Base-by-base conservation (phyloP, 2,888 invertebrate genomes). In the Rhogogaster chlorosoma region DNA sequence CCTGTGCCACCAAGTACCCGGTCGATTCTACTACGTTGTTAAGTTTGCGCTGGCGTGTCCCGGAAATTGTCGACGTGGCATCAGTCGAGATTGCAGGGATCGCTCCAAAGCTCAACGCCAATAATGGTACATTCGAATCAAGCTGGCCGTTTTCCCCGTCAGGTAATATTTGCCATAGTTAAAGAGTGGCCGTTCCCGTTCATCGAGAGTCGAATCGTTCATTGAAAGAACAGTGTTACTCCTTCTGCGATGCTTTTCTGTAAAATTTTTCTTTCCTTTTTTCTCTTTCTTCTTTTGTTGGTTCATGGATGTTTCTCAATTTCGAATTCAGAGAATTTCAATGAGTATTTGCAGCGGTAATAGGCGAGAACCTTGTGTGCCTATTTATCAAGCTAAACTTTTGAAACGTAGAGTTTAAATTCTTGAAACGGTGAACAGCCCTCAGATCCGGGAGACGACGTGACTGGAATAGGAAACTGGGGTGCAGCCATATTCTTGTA, bases 21-120 rank as follows among this genome's bases (percentile, higher is more conserved):
- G 49, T 49, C 77, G 77, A 77, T 77, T 49, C 77, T 77, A 45
- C 73, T 42, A 67, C 77, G 53, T 53, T 77, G 80, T 80, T 38
- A 80, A 80, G 80, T 80, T 80, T 80, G 80, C 80, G 57, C 80
- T 80, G 45, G 67, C 67, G 67, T 77, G 80, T 80, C 80, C 80
- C 80, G 80, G 80, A 80, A 80, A 80, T 80, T 80, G 80, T 80
- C 80, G 80, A 80, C 80, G 36, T 61, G 61, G 57, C 57, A 38
- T 42, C 71, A 80, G 57, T 38, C 22, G 61, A 61, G 77, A 77
- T 77, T 77, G 77, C 77, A 77, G 26, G 77, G 32, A 45, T 49
- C 77, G 53, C 29, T 15, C 10, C n/a, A 42, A 73, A 6, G 10
- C 42, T 73, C 73, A 73, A n/a, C 73, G 22, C 73, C 42, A 38